Evolutionary conservation across 2,113 vertebrate genomes (phyloP).

Genomic region (Arothron firmamentum): DNA sequence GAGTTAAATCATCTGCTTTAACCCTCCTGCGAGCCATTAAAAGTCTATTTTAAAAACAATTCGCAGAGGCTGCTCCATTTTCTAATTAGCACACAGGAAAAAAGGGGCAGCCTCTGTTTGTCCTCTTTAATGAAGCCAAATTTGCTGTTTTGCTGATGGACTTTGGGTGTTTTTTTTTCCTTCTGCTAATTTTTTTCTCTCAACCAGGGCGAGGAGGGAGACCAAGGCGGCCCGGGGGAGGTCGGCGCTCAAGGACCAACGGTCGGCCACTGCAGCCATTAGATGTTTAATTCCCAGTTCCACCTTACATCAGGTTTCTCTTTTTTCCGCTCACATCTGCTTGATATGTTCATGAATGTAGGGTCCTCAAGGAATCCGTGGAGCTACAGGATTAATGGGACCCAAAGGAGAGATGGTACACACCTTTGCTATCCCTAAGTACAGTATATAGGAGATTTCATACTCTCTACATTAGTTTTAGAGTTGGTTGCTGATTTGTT

Average conservation of each 20-base stretch:
- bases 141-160: conserved; percentile 8
- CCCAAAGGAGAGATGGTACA: conserved; percentile 85
- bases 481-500: too few species aligned
- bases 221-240: conserved; percentile 85
- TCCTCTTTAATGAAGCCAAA: conserved; percentile 1
- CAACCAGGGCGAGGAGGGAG: conserved; percentile 90
- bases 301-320: background rate
- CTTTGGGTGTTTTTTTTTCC: conserved; percentile 5
- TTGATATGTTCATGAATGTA: conserved; percentile 62
- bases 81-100: conserved; percentile 31
- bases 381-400: conserved; percentile 86
- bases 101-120: background rate
- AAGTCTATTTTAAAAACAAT: conserved; percentile 28
- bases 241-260: conserved; percentile 86
- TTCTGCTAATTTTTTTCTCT: conserved; percentile 3
- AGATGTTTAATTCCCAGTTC: background rate
- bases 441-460: conserved; percentile 35
- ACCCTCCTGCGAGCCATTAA: conserved; percentile 26
- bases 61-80: conserved; percentile 16
- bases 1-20: conserved; percentile 36
- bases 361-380: conserved; percentile 87
- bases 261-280: conserved; percentile 75
- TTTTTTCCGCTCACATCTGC: conserved; percentile 21
- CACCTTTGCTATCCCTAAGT: conserved; percentile 44
- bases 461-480: background rate